A percentile compares a stretch with the other conserved stretches of the same genome.
Evolutionary conservation across 1,140 invertebrate genomes (phyloP).

Genomic region (Cydia fagiglandana): DNA sequence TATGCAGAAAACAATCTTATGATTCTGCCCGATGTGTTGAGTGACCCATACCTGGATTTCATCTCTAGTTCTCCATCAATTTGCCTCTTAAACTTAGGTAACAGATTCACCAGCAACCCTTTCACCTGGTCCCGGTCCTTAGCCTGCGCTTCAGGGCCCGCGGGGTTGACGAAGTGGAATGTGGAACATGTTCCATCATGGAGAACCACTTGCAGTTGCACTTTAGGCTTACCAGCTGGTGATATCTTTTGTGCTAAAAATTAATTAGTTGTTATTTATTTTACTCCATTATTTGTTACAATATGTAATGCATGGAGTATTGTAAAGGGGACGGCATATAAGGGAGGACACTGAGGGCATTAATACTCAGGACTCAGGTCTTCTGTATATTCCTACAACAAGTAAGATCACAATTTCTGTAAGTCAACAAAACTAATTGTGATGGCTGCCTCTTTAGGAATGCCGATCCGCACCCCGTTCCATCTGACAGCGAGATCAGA

Average conservation of each 20-base stretch:
- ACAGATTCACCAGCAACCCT: slow-evolving; percentile 92
- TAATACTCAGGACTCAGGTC: no score
- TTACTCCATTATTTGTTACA: background rate
- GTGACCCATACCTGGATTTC: slow-evolving; percentile 80
- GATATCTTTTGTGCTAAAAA: slow-evolving; percentile 97
- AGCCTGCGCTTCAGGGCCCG: slow-evolving; percentile 89
- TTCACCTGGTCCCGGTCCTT: slow-evolving; percentile 96
- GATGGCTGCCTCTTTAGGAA: no score
- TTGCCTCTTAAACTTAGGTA: slow-evolving; percentile 97
- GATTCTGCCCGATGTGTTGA: background rate
- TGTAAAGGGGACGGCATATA: no score
- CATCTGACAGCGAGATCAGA: no score
- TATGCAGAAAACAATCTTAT: background rate
- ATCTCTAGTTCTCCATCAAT: slow-evolving; percentile 96
- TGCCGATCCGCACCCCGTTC: no score
- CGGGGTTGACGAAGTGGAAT: slow-evolving; percentile 98
- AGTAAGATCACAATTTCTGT: no score
- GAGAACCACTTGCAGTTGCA: slow-evolving; percentile 98
- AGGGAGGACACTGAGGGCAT: no score
- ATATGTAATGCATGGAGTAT: no score
- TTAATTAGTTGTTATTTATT: slow-evolving; percentile 1
- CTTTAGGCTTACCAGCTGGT: slow-evolving; percentile 98
- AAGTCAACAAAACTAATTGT: no score
- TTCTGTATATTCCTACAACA: no score
- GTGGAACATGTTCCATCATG: slow-evolving; percentile 96